phyloP scores from a whole-genome alignment of 2,888 invertebrate species.

The Seira sanloemensis region DNA sequence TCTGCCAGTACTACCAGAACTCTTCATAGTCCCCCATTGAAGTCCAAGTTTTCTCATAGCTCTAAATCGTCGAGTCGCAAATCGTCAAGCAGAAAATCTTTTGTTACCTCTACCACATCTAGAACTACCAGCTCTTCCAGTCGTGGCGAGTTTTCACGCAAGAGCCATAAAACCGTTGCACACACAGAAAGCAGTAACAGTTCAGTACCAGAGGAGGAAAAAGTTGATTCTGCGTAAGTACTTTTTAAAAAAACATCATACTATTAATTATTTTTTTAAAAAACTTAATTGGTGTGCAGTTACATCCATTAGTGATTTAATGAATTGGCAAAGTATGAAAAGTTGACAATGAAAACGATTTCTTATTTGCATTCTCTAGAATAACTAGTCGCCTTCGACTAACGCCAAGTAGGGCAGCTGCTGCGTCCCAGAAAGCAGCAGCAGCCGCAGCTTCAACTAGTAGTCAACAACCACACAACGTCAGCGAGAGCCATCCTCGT shows the following conservation, averaged over 20 bases:
- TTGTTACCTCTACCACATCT: constrained; percentile 7
- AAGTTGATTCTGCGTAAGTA: constrained; percentile 60
- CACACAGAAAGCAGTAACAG: background rate
- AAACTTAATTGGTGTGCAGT: background rate
- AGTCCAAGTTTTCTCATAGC: constrained; percentile 50
- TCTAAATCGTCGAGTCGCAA: constrained; percentile 30
- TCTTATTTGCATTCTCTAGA: constrained; percentile 15
- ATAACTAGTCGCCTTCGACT: constrained; percentile 65
- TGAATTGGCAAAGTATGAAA: background rate
- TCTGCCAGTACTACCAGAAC: constrained; percentile 53
- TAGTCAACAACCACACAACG: constrained; percentile 2
- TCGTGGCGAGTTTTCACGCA: constrained; percentile 34
- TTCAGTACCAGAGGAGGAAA: constrained; percentile 35
- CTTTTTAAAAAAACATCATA: background rate
- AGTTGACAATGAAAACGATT: background rate
- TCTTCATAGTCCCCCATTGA: constrained; percentile 37
- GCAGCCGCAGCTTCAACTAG: constrained; percentile 40
- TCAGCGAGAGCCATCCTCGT: constrained; percentile 21
- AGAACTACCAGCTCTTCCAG: background rate
- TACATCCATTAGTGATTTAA: background rate
- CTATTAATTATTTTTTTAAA: too few species aligned
- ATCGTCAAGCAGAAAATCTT: constrained; percentile 32
- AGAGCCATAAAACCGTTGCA: constrained; percentile 15
- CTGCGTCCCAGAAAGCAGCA: constrained; percentile 69
- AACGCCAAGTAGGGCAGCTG: constrained; percentile 72